These are phyloP conservation scores for Otus scops DNA, from an alignment of 2,797 vertebrate genomes.

Conservation along the genomic window DNA sequence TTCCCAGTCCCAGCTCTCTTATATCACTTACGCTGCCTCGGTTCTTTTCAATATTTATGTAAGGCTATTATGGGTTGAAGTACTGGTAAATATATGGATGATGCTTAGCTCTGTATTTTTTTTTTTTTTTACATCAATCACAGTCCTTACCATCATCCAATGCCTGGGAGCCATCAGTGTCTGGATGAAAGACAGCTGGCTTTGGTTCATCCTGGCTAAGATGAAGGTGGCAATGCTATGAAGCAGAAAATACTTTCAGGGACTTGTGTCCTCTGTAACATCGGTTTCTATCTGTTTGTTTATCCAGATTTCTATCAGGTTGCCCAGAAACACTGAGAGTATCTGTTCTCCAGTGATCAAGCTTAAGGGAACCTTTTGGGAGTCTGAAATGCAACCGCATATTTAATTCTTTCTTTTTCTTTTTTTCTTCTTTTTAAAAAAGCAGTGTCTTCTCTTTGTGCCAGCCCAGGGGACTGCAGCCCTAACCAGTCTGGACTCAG, in stretches of 20 bases:
- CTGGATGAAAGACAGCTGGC: not conserved
- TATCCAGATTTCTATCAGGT: not conserved
- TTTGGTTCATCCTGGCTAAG: not conserved
- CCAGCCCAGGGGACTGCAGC: not conserved
- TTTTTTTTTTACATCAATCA: not conserved
- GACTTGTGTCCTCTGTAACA: not conserved
- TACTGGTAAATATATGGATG: not conserved
- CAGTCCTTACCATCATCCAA: not conserved
- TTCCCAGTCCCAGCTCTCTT: conserved; percentile 2
- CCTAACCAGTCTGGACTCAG: not conserved
- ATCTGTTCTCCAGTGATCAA: not conserved
- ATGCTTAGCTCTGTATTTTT: conserved; percentile 1
- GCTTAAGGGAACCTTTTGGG: not conserved
- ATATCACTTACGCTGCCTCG: not conserved
- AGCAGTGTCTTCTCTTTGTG: not conserved
- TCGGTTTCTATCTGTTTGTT: not conserved
- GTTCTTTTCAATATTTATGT: conserved; percentile 36
- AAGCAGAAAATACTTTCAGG: not conserved
- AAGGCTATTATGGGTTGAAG: not conserved
- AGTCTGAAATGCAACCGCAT: not conserved
- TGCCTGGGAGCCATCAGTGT: not conserved
- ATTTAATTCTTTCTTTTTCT: not conserved
- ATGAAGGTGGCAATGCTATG: not conserved
- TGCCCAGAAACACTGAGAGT: not conserved
- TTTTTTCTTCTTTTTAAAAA: not conserved